A percentile compares a stretch with the other conserved stretches of the same genome.
phyloP scores from a whole-genome alignment of 2,113 vertebrate genomes.

The Poecilia latipinna region DNA sequence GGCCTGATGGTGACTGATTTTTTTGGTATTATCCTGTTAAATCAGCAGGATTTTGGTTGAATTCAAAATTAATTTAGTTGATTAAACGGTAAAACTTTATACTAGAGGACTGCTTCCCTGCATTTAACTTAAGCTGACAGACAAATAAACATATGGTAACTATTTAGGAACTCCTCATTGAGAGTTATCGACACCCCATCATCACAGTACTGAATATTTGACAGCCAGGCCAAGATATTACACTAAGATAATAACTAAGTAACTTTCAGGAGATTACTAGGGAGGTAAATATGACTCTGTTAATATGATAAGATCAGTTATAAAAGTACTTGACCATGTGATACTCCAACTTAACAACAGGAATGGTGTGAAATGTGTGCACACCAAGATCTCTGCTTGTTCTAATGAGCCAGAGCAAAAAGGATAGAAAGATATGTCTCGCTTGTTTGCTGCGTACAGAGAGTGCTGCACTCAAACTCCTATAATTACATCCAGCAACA shows the following conservation, averaged over 20 bases:
- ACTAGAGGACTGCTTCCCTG: too few species aligned
- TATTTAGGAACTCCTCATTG: neutral
- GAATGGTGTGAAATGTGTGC: neutral
- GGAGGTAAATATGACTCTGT: neutral
- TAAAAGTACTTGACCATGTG: neutral
- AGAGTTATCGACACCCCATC: neutral
- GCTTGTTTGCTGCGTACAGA: conserved; percentile 6
- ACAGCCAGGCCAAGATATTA: neutral
- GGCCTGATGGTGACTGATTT: too few species aligned
- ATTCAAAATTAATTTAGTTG: neutral
- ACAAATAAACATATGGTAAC: too few species aligned
- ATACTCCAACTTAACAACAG: neutral
- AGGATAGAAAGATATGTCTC: neutral
- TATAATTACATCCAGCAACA: conserved; percentile 10
- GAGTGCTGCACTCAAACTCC: neutral
- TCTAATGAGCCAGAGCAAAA: neutral
- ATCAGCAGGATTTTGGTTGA: neutral
- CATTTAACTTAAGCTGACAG: too few species aligned
- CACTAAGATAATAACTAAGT: neutral
- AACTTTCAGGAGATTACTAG: neutral
- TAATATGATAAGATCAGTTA: neutral
- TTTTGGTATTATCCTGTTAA: neutral
- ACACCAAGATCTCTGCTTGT: neutral
- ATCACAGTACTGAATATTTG: neutral
- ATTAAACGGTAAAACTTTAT: neutral